Evolutionary conservation across 2,888 invertebrate species (phyloP), one percentile per base, ranked within the genome.

Genomic region (Philhelius pedissequus): DNA sequence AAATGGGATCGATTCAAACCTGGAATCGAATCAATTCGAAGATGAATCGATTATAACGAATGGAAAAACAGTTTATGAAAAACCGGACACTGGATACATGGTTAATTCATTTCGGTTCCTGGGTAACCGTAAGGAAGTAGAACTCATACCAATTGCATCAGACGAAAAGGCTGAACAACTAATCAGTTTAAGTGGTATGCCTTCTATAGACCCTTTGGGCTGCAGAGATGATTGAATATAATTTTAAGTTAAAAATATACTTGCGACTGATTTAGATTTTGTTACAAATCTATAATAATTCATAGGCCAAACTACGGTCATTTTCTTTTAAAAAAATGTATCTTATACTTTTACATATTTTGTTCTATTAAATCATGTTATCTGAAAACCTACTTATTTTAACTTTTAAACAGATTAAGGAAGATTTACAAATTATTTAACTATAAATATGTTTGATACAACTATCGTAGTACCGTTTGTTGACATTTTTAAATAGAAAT

Each of bases 1-100:
- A 22, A 73, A 43, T 50, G 45, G 40, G 13, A 75, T 35, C 11
- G 5, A 20, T 20, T 13, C n/a, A 11, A 45, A 15, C 11, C 7
- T 35, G 2, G 30, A 38, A 27, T 13, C 35, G 11, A 93, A 97
- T 98, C 89, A 98, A 98, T 92, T 96, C 98, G 96, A 98, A 98
- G 92, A 98, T 98, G 94, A 98, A 27, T 54, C 45, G 25, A 43
- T 54, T 38, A 11, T 43, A 8, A n/a, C 43, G 30, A 73, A 73
- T 54, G 74, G 58, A 15, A 80, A 86, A 32, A 86, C 87, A 27
- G 78, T 80, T n/a, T 91, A 91, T 70, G 91, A 91, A 86, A 87
- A 89, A 78, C 92, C 92, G 0, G 92, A 91, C 40, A 90, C 89
- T 84, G 89, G 90, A 13, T 89, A 89, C 66, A 90, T 89, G 89